Percentiles rank a stretch among this genome's conserved stretches.
These are phyloP conservation scores for Lemur catta DNA, from an alignment of 2,797 vertebrate species.

Conservation along the genomic window DNA sequence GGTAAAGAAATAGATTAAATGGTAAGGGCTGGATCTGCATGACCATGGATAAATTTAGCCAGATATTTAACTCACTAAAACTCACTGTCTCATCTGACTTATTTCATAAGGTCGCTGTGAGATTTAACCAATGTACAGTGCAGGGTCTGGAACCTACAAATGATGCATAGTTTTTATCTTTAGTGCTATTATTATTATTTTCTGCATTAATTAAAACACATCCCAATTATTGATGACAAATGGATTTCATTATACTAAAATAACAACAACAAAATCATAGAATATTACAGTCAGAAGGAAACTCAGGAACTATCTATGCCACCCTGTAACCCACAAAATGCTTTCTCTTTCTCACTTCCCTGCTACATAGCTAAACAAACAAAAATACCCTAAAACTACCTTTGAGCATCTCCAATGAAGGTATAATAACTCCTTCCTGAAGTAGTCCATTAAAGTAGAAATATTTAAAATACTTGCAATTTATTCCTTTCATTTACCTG, in stretches of 20 bases:
- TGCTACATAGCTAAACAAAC: neutral
- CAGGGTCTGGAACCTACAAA: neutral
- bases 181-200: neutral
- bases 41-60: neutral
- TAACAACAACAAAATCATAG: neutral
- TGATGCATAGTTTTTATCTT: neutral
- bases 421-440: neutral
- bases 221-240: neutral
- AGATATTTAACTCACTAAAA: neutral
- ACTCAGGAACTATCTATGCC: neutral
- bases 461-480: neutral
- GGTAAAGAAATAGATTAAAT: neutral
- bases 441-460: neutral
- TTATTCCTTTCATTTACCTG: neutral
- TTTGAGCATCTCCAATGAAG: neutral
- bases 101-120: neutral
- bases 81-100: neutral
- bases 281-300: neutral
- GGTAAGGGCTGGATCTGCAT: neutral
- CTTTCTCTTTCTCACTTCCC: neutral
- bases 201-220: neutral
- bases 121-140: neutral
- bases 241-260: neutral
- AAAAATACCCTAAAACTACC: neutral
- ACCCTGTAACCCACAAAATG: neutral